Conservation (phyloP, 2,888 invertebrate genomes). For the Clostera curtula region DNA sequence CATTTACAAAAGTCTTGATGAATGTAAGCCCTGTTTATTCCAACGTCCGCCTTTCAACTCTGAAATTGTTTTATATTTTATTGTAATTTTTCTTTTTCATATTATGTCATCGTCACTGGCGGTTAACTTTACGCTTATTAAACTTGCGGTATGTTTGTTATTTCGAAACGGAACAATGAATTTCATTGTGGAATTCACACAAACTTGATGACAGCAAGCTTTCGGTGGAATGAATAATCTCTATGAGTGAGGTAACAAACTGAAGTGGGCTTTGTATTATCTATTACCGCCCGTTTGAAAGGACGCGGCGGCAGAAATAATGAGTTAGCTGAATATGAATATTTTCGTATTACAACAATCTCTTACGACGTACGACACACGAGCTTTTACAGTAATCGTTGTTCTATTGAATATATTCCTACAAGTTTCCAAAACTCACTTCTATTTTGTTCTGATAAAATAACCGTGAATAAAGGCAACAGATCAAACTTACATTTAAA, state of each 20-base stretch:
- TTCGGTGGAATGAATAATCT: slow-evolving; percentile 11
- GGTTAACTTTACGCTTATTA: slow-evolving; percentile 9
- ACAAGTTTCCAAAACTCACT: too few relatives aligned
- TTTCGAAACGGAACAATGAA: slow-evolving; percentile 8
- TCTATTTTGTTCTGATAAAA: too few relatives aligned
- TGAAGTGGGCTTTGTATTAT: too few relatives aligned
- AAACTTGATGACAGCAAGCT: slow-evolving; percentile 15
- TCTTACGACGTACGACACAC: too few relatives aligned
- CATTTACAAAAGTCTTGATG: slow-evolving; percentile 62
- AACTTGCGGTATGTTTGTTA: slow-evolving; percentile 7
- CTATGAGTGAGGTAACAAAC: slow-evolving; percentile 1
- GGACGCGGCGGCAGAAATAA: too few relatives aligned
- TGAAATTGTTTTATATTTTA: slow-evolving; percentile 26
- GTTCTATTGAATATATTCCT: too few relatives aligned
- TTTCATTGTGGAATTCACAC: slow-evolving; percentile 11
- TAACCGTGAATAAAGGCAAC: too few relatives aligned
- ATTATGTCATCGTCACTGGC: slow-evolving; percentile 1
- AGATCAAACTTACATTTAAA: too few relatives aligned
- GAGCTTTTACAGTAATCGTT: too few relatives aligned
- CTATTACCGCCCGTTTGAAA: slow-evolving; percentile 9
- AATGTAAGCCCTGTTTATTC: slow-evolving; percentile 43
- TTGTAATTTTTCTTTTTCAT: slow-evolving; percentile 12
- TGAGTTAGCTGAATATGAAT: too few relatives aligned
- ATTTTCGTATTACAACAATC: too few relatives aligned
- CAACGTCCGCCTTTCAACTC: slow-evolving; percentile 21